Evolutionary conservation across 2,113 vertebrate species (phyloP).

Genomic region (Microtus montanus): DNA sequence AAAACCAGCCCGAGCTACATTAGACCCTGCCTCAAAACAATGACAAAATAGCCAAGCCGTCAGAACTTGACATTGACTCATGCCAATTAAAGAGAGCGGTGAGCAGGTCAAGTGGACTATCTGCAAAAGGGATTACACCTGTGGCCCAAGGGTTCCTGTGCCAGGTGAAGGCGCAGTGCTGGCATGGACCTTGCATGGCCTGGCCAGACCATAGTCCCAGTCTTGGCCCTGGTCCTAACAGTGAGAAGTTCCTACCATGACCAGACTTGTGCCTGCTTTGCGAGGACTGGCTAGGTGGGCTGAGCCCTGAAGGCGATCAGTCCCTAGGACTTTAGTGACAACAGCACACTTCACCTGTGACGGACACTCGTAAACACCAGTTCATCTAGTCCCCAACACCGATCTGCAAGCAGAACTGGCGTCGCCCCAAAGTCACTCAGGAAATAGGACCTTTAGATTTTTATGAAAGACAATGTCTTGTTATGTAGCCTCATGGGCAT

Average conservation of each 20-base stretch:
- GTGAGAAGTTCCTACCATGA: not conserved
- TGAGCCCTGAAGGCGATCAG: not conserved
- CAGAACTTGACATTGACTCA: not conserved
- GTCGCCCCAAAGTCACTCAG: accelerated
- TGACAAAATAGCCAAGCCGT: not conserved
- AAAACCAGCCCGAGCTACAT: not conserved
- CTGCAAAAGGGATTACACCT: not conserved
- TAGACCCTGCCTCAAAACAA: not conserved
- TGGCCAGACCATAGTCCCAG: not conserved
- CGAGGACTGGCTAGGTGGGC: not conserved
- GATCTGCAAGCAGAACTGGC: not conserved
- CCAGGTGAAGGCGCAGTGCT: too few relatives aligned
- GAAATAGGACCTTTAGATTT: not conserved
- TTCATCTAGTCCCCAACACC: too few relatives aligned
- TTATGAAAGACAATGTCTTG: not conserved
- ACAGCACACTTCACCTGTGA: not conserved
- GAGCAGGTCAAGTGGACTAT: not conserved
- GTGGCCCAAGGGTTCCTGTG: not conserved
- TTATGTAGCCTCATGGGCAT: not conserved
- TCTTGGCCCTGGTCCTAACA: not conserved
- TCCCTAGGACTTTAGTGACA: not conserved
- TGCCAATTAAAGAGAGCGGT: not conserved
- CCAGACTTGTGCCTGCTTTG: not conserved
- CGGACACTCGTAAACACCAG: accelerated
- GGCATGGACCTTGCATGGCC: not conserved